phyloP scores from a whole-genome alignment of 2,797 vertebrate genomes.

The Sciurus vulgaris region DNA sequence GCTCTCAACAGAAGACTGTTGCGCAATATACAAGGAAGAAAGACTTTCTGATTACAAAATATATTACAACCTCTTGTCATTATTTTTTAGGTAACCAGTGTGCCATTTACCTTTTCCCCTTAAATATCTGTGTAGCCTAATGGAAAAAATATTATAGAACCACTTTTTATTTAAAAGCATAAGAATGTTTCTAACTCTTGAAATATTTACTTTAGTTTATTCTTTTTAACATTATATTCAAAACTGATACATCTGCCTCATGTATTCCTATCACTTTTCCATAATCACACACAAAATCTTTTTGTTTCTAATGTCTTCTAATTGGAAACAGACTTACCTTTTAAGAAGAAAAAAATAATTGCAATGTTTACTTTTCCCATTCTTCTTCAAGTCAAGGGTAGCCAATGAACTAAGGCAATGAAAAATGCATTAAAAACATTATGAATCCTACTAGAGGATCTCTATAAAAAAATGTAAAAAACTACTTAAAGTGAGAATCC shows the following conservation, averaged over 20 bases:
- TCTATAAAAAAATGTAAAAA: conserved; percentile 63
- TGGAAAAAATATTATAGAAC: not conserved
- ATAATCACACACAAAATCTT: conserved; percentile 24
- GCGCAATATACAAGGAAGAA: not conserved
- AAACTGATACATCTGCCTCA: conserved; percentile 7
- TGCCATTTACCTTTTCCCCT: not conserved
- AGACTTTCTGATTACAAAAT: not conserved
- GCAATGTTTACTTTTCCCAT: conserved; percentile 62
- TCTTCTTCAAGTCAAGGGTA: conserved; percentile 60
- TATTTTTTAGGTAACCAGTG: conserved; percentile 23
- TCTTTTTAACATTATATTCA: conserved; percentile 50
- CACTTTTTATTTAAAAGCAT: conserved; percentile 38
- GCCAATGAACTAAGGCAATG: conserved; percentile 60
- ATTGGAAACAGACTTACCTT: conserved; percentile 74
- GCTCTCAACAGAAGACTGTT: not conserved
- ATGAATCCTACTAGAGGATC: conserved; percentile 48
- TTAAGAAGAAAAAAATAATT: conserved; percentile 66
- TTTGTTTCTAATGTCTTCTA: conserved; percentile 61
- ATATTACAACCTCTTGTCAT: not conserved
- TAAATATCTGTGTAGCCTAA: not conserved
- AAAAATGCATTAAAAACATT: conserved; percentile 61
- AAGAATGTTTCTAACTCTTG: conserved; percentile 12
- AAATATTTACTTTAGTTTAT: conserved; percentile 62
- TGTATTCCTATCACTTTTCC: conserved; percentile 59
- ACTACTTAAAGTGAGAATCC: conserved; percentile 19